Evolutionary conservation across 1,140 invertebrate species (phyloP).

Genomic region (Drosophila navojoa): DNA sequence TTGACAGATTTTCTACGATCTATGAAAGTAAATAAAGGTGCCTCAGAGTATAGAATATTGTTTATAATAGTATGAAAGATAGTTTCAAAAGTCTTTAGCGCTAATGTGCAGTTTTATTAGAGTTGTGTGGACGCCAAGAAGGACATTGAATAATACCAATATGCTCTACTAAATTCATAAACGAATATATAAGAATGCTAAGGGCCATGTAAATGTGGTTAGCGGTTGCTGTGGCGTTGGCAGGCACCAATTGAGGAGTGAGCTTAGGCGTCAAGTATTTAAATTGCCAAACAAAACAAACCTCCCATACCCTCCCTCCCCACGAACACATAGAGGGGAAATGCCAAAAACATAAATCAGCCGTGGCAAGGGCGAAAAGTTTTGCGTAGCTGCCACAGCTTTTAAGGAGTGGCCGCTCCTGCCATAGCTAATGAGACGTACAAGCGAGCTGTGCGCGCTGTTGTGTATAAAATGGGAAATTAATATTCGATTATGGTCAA

Average conservation of each 20-base stretch:
- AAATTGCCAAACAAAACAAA: conserved; percentile 14
- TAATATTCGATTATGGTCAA: conserved; percentile 71
- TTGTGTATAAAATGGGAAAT: conserved; percentile 56
- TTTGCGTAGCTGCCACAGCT: conserved; percentile 5
- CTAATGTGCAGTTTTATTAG: no score
- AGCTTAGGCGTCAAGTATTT: conserved; percentile 32
- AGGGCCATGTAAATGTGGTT: conserved; percentile 1
- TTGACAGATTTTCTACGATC: no score
- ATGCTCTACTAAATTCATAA: no score
- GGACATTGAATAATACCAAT: no score
- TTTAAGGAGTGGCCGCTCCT: not conserved
- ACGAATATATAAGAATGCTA: not conserved
- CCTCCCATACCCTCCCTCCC: not conserved
- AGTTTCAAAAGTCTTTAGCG: no score
- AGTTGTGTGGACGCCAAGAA: no score
- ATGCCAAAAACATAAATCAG: conserved; percentile 56
- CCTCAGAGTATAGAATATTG: no score
- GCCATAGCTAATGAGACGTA: conserved; percentile 36
- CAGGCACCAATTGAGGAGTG: conserved; percentile 46
- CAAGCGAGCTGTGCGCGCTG: conserved; percentile 7
- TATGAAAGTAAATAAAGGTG: no score
- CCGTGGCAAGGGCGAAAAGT: conserved; percentile 19
- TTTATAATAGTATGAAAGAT: no score
- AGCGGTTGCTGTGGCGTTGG: conserved; percentile 25
- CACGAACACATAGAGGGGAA: conserved; percentile 6